These are phyloP conservation scores for Melitaea athalia DNA, from an alignment of 2,888 invertebrate genomes.

Conservation along the genomic window DNA sequence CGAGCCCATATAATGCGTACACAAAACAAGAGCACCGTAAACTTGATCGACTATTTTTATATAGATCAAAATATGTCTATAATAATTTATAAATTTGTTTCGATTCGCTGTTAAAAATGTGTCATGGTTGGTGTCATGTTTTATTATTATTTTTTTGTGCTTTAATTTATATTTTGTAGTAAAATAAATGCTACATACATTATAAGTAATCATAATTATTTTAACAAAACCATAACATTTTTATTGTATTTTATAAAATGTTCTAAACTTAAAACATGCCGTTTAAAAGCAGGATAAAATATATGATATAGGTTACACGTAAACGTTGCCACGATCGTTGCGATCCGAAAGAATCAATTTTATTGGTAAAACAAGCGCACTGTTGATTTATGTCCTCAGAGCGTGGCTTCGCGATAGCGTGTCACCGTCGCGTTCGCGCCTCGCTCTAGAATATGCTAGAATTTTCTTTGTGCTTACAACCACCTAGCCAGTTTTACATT, in stretches of 20 bases:
- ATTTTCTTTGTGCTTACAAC: conserved; percentile 58
- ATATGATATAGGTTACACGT: conserved; percentile 25
- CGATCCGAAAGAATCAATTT: conserved; percentile 76
- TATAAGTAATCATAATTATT: neutral
- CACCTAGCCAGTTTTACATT: conserved; percentile 29
- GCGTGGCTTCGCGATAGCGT: conserved; percentile 72
- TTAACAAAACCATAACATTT: neutral
- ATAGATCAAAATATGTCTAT: conserved; percentile 36
- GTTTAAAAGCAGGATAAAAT: conserved; percentile 27
- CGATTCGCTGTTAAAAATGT: conserved; percentile 26
- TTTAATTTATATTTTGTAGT: conserved; percentile 22
- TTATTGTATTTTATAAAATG: neutral
- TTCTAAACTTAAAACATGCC: conserved; percentile 11
- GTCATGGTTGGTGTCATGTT: conserved; percentile 20
- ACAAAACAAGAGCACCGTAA: conserved; percentile 60
- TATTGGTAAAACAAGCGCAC: conserved; percentile 77
- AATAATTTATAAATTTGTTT: conserved; percentile 40
- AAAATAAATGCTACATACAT: conserved; percentile 10
- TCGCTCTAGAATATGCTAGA: conserved; percentile 73
- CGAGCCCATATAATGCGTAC: conserved; percentile 62
- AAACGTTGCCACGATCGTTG: conserved; percentile 50
- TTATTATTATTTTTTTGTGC: conserved; percentile 24
- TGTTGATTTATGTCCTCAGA: conserved; percentile 74
- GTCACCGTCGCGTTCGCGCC: conserved; percentile 72
- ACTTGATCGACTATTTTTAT: conserved; percentile 55